A percentile compares a stretch with the other conserved stretches of the same genome.
Conservation (phyloP, 2,888 invertebrate species). For the Catocala fraxini region DNA sequence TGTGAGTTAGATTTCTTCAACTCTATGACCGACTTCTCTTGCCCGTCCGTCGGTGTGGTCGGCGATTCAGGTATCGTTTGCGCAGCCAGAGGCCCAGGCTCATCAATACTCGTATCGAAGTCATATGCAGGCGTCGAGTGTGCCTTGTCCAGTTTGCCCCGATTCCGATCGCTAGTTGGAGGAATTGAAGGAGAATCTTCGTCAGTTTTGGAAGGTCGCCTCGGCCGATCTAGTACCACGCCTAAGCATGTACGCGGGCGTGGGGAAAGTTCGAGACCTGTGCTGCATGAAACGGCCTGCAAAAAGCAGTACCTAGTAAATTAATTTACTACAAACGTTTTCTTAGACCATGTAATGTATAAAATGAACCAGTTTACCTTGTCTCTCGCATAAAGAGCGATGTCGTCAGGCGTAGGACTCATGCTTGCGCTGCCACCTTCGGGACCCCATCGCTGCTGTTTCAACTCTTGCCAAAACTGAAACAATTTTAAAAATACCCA, state of each 20-base stretch:
- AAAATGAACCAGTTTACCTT: slow-evolving; percentile 74
- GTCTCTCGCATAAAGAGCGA: slow-evolving; percentile 90
- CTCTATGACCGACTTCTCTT: slow-evolving; percentile 44
- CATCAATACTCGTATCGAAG: slow-evolving; percentile 71
- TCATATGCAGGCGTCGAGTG: slow-evolving; percentile 95
- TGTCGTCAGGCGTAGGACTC: slow-evolving; percentile 73
- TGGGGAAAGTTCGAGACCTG: slow-evolving; percentile 90
- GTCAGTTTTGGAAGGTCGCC: slow-evolving; percentile 46
- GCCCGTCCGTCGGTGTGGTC: slow-evolving; percentile 60
- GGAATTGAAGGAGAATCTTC: background rate
- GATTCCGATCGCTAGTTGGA: slow-evolving; percentile 63
- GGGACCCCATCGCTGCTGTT: slow-evolving; percentile 74
- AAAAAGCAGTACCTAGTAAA: background rate
- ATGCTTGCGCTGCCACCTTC: slow-evolving; percentile 67
- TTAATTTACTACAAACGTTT: too few relatives aligned
- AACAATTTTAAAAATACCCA: background rate
- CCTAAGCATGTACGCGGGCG: slow-evolving; percentile 90
- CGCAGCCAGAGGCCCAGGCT: slow-evolving; percentile 53
- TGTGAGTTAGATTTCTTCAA: slow-evolving; percentile 77
- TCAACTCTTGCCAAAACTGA: slow-evolving; percentile 92
- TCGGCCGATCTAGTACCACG: slow-evolving; percentile 61
- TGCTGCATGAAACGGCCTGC: slow-evolving; percentile 91
- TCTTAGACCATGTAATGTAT: too few relatives aligned
- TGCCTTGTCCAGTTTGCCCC: slow-evolving; percentile 91
- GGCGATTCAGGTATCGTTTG: slow-evolving; percentile 77